A percentile compares a stretch with the other conserved stretches of the same genome.
Evolutionary conservation across 2,797 vertebrate species (phyloP).

Genomic region (Adelosebastes latens): DNA sequence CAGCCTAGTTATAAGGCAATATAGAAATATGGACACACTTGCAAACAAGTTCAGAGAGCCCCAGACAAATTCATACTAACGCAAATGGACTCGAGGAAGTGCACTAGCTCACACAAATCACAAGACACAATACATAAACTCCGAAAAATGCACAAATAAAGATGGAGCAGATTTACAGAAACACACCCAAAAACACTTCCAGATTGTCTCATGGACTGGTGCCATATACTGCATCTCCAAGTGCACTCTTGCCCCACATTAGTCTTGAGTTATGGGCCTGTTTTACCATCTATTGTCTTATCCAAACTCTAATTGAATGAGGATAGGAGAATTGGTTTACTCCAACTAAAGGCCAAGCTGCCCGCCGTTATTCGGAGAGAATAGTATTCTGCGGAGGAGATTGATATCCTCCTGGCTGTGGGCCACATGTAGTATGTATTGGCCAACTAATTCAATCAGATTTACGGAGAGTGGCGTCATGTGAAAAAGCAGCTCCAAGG

Average conservation of each 20-base stretch:
- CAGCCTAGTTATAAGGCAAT: neutral
- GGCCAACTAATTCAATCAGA: slow-evolving; percentile 83
- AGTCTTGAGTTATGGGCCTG: slow-evolving; percentile 47
- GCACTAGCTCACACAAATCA: neutral
- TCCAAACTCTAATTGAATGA: slow-evolving; percentile 80
- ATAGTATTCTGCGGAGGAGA: slow-evolving; percentile 74
- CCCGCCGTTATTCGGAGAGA: slow-evolving; percentile 75
- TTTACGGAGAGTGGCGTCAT: slow-evolving; percentile 85
- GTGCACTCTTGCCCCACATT: slow-evolving; percentile 61
- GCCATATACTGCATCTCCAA: slow-evolving; percentile 10
- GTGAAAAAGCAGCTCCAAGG: slow-evolving; percentile 77
- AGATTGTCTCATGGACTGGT: neutral
- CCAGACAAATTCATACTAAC: neutral
- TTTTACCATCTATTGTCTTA: slow-evolving; percentile 60
- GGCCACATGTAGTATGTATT: slow-evolving; percentile 77
- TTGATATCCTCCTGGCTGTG: slow-evolving; percentile 79
- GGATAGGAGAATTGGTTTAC: slow-evolving; percentile 79
- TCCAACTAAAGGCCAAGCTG: slow-evolving; percentile 78
- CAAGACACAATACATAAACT: neutral
- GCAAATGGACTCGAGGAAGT: neutral
- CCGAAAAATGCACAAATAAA: neutral
- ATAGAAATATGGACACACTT: neutral
- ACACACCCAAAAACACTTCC: neutral
- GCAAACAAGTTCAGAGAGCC: neutral
- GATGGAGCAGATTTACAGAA: neutral